Conservation (phyloP, 2,797 vertebrate species). For the Typhlichthys subterraneus region DNA sequence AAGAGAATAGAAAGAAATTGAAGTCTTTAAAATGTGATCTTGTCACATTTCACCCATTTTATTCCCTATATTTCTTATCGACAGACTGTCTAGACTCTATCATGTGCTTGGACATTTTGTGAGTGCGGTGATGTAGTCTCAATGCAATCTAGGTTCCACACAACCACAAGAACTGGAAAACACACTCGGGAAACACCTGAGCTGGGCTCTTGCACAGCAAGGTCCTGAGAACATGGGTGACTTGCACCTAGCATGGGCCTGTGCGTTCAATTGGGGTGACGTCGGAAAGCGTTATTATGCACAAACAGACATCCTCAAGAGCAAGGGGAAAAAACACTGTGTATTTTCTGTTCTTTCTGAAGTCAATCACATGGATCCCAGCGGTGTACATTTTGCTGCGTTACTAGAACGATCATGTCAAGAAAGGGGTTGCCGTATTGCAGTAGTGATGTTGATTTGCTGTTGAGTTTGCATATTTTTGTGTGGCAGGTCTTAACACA, state of each 20-base stretch:
- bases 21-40: slow-evolving; percentile 23
- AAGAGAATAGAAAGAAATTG: slow-evolving; percentile 41
- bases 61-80: neutral
- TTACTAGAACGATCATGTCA: no score
- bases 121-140: slow-evolving; percentile 20
- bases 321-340: neutral
- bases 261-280: slow-evolving; percentile 23
- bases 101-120: slow-evolving; percentile 14
- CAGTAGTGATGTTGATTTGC: neutral
- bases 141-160: slow-evolving; percentile 20
- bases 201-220: slow-evolving; percentile 15
- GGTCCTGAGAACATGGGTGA: slow-evolving; percentile 49
- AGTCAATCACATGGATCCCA: neutral
- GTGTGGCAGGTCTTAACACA: neutral
- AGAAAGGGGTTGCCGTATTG: neutral
- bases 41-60: slow-evolving; percentile 24
- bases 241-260: slow-evolving; percentile 19
- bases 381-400: neutral
- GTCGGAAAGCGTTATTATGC: slow-evolving; percentile 13
- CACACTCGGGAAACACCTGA: slow-evolving; percentile 47
- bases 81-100: slow-evolving; percentile 16
- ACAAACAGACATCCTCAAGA: slow-evolving; percentile 19
- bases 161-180: slow-evolving; percentile 21
- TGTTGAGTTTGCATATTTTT: neutral
- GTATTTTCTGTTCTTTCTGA: neutral